These are phyloP conservation scores for Chlamydotis undulata DNA, from an alignment of 2,113 vertebrate species.

Conservation along the genomic window DNA sequence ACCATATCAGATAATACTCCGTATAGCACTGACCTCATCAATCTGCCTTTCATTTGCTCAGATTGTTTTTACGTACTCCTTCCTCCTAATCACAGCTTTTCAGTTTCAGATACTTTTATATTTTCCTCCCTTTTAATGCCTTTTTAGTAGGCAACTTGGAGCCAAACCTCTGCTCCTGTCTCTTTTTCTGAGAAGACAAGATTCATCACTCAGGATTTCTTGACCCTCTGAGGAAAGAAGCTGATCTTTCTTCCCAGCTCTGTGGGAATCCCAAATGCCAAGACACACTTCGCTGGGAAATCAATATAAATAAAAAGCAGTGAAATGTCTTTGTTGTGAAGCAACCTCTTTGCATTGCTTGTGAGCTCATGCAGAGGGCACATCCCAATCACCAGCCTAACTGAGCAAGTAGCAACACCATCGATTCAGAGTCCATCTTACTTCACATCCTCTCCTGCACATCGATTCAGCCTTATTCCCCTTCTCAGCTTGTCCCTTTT, in stretches of 20 bases:
- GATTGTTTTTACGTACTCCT: neutral
- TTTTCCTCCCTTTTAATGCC: neutral
- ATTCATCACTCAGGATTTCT: conserved; percentile 64
- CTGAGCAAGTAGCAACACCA: conserved; percentile 45
- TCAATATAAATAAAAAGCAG: conserved; percentile 75
- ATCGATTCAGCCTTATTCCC: conserved; percentile 30
- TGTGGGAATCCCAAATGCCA: conserved; percentile 69
- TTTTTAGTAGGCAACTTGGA: neutral
- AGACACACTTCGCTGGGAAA: conserved; percentile 73
- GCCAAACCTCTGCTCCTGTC: neutral
- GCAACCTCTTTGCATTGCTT: conserved; percentile 35
- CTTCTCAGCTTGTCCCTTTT: conserved; percentile 50
- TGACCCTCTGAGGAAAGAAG: conserved; percentile 54
- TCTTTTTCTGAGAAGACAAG: conserved; percentile 46
- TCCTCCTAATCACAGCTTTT: neutral
- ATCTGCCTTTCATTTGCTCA: neutral
- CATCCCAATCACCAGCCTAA: conserved; percentile 27
- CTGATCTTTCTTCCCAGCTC: conserved; percentile 57
- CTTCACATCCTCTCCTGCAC: conserved; percentile 21
- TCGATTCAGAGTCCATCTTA: conserved; percentile 52
- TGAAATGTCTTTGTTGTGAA: conserved; percentile 72
- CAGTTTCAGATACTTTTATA: neutral
- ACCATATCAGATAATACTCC: neutral
- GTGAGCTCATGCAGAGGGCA: conserved; percentile 48
- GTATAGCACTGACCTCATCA: neutral